Evolutionary conservation across 2,888 invertebrate species (phyloP).

Genomic region (Danaus chrysippus): DNA sequence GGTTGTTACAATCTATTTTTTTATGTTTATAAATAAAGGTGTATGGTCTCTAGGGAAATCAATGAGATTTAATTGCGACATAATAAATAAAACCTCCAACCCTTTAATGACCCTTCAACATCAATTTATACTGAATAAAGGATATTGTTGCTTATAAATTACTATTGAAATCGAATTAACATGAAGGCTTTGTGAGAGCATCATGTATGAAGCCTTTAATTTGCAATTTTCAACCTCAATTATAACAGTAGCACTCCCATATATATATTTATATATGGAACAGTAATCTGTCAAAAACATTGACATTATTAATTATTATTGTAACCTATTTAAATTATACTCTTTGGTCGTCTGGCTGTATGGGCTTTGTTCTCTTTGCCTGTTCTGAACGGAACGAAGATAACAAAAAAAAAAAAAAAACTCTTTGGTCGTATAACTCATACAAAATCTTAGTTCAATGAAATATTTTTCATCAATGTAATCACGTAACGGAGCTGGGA

Average conservation of each 20-base stretch:
- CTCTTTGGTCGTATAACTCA: no score
- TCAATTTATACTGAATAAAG: not conserved
- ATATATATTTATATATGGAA: not conserved
- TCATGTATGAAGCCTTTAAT: not conserved
- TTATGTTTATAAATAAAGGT: no score
- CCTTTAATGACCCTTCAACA: not conserved
- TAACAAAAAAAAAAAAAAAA: no score
- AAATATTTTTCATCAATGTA: not conserved
- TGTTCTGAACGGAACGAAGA: no score
- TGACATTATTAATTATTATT: not conserved
- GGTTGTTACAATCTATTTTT: no score
- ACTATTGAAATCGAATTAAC: conserved; percentile 4
- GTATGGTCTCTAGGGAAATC: no score
- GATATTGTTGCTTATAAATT: not conserved
- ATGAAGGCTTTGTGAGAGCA: not conserved
- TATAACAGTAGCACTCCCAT: not conserved
- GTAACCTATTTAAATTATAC: no score
- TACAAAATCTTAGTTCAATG: no score
- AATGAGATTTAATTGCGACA: not conserved
- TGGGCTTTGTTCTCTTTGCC: no score
- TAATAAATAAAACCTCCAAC: not conserved
- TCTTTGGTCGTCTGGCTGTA: no score
- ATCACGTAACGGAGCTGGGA: not conserved
- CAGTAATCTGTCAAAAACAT: not conserved
- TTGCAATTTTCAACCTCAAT: not conserved